A percentile compares a stretch with the other conserved stretches of the same genome.
Evolutionary conservation across 1,140 invertebrate genomes (phyloP).

Genomic region (Octopus sinensis): DNA sequence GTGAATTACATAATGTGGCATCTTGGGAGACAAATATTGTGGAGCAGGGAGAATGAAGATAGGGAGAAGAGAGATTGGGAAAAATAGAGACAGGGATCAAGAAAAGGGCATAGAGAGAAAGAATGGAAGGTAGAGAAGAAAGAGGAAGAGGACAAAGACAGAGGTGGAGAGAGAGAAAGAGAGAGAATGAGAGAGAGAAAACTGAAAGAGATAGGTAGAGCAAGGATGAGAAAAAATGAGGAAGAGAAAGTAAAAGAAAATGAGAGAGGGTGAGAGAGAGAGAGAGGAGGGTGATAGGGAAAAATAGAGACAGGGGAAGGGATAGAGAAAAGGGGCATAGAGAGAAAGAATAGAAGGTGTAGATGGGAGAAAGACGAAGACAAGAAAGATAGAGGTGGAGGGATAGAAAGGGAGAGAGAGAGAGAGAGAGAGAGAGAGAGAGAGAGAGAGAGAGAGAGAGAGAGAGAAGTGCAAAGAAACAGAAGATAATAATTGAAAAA

Average conservation of each 20-base stretch:
- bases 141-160: not conserved
- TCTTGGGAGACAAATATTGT: too few relatives aligned
- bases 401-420: constrained; percentile 14
- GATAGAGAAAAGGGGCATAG: constrained; percentile 6
- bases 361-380: constrained; percentile 11
- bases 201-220: not conserved
- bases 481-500: constrained; percentile 13
- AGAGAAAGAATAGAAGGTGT: constrained; percentile 12
- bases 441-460: not conserved
- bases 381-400: constrained; percentile 18
- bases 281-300: not conserved
- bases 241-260: not conserved
- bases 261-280: not conserved
- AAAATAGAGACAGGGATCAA: not conserved
- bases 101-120: not conserved
- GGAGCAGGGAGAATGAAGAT: constrained; percentile 15
- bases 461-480: not conserved
- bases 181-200: not conserved
- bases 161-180: not conserved
- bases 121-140: not conserved
- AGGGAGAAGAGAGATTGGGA: not conserved
- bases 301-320: not conserved
- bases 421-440: constrained; percentile 3
- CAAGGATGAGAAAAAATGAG: not conserved
- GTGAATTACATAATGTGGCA: too few relatives aligned